Percentiles rank a stretch among this genome's conserved stretches.
Evolutionary conservation across 1,140 invertebrate species (phyloP).

Genomic region (Tyrophagus putrescentiae): DNA sequence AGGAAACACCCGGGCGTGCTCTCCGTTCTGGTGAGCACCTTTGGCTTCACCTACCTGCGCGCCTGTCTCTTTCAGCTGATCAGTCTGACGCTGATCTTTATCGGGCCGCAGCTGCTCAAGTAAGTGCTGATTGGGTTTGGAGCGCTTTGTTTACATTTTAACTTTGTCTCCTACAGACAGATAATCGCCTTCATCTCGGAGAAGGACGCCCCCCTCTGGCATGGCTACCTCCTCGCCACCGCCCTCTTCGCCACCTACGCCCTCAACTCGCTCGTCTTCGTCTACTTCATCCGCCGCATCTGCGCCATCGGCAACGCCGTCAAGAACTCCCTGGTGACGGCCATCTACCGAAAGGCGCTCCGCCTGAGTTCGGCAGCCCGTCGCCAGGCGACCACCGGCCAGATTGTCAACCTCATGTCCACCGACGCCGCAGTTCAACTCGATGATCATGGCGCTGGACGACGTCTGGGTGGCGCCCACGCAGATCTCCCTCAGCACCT

Average conservation of each 20-base stretch:
- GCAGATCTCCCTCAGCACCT: conserved; percentile 30
- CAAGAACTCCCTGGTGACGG: conserved; percentile 28
- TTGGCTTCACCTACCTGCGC: too few relatives aligned
- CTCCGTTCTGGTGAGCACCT: too few relatives aligned
- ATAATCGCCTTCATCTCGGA: too few relatives aligned
- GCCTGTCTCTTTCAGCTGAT: too few relatives aligned
- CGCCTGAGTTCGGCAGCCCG: conserved; percentile 30
- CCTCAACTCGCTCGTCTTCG: conserved; percentile 54
- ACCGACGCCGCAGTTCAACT: conserved; percentile 7
- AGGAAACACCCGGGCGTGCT: too few relatives aligned
- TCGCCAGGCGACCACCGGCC: conserved; percentile 23
- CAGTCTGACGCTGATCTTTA: too few relatives aligned
- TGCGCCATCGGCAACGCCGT: conserved; percentile 36
- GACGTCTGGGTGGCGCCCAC: conserved; percentile 27
- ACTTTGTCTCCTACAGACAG: too few relatives aligned
- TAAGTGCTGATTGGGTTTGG: too few relatives aligned
- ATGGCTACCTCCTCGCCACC: conserved; percentile 64
- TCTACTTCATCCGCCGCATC: conserved; percentile 83
- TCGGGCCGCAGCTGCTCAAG: too few relatives aligned
- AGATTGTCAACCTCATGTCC: conserved; percentile 26
- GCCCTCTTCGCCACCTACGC: conserved; percentile 30
- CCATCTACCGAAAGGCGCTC: conserved; percentile 30
- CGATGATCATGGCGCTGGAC: conserved; percentile 18
- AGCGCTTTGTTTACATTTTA: too few relatives aligned
- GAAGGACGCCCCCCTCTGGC: too few relatives aligned